phyloP scores from a whole-genome alignment of 2,113 vertebrate genomes.

The Mormoops blainvillei region DNA sequence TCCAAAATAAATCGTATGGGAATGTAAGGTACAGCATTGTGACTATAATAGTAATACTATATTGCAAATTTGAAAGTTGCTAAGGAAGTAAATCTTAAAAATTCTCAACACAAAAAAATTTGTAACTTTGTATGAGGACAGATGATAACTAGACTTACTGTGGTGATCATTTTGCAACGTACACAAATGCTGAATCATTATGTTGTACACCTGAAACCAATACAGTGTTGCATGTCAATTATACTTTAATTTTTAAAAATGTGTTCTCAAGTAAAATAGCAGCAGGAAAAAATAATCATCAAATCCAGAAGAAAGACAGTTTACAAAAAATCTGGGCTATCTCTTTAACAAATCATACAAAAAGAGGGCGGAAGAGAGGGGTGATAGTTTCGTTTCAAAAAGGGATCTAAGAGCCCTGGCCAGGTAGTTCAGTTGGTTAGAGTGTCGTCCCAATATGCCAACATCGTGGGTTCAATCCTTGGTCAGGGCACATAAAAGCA shows the following conservation, averaged over 20 bases:
- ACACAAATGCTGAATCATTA: not conserved
- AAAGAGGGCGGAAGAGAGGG: not conserved
- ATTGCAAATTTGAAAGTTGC: not conserved
- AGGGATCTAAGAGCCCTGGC: not conserved
- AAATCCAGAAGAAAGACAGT: not conserved
- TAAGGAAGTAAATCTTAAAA: not conserved
- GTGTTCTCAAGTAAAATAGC: not conserved
- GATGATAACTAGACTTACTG: not conserved
- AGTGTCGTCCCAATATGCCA: no score
- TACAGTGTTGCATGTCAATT: not conserved
- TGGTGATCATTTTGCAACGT: not conserved
- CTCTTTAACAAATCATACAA: not conserved
- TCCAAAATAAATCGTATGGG: not conserved
- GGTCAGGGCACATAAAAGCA: no score
- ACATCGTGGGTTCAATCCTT: no score
- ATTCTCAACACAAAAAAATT: not conserved
- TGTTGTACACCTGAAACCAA: not conserved
- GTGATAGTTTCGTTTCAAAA: not conserved
- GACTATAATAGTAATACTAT: not conserved
- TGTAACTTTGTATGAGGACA: not conserved
- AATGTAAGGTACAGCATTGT: not conserved
- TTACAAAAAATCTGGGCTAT: not conserved
- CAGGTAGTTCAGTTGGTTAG: no score
- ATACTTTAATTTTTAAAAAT: not conserved
- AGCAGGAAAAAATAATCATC: not conserved